phyloP scores from a whole-genome alignment of 2,113 vertebrate species.

The Scolopax mira region DNA sequence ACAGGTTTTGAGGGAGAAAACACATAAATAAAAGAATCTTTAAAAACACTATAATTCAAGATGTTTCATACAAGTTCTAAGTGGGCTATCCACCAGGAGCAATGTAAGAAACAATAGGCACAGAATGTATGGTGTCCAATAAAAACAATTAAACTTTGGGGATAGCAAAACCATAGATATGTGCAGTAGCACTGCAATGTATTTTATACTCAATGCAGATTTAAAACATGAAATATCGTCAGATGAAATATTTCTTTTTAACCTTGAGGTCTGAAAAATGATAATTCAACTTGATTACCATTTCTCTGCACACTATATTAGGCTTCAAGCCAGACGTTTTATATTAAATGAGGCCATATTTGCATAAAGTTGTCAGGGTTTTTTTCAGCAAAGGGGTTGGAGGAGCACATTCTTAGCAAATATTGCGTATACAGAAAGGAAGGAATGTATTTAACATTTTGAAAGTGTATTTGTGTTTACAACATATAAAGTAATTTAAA shows the following conservation, averaged over 20 bases:
- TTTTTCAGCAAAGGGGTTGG: background rate
- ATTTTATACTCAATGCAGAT: background rate
- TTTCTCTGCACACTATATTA: background rate
- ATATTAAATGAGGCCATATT: background rate
- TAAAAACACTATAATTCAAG: background rate
- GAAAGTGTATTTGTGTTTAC: background rate
- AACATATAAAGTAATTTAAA: background rate
- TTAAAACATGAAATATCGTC: background rate
- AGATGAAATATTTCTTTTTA: background rate
- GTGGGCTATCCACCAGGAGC: background rate
- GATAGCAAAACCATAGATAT: background rate
- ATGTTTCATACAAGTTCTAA: background rate
- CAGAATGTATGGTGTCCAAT: background rate
- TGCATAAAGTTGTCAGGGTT: background rate
- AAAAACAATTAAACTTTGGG: background rate
- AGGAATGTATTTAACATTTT: background rate
- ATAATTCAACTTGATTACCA: conserved; percentile 31
- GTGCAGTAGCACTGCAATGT: background rate
- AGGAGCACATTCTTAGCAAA: background rate
- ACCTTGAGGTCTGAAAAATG: background rate
- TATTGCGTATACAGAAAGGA: background rate
- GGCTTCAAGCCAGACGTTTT: background rate
- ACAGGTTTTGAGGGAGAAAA: background rate
- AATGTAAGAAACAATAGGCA: background rate
- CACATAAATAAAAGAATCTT: background rate